A percentile compares a stretch with the other conserved stretches of the same genome.
These are phyloP conservation scores for Smittia sp. DNA, from an alignment of 2,888 invertebrate species.

Conservation along the genomic window DNA sequence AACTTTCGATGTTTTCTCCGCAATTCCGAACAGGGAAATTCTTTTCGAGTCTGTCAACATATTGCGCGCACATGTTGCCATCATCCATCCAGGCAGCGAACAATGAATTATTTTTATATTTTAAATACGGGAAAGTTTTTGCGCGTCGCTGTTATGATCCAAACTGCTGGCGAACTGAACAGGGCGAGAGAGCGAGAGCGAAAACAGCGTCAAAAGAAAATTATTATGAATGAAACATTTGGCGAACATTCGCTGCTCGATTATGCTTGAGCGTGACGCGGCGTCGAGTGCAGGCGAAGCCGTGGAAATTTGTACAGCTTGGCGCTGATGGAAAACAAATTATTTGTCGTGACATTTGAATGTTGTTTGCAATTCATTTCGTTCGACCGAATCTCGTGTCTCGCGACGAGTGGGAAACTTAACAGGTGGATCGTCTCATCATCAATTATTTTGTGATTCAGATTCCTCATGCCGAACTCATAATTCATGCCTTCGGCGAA, in stretches of 20 bases:
- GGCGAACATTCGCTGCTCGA: conserved; percentile 10
- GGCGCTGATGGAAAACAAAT: conserved; percentile 8
- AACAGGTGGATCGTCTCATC: conserved; percentile 21
- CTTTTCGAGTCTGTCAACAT: conserved; percentile 13
- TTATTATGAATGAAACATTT: conserved; percentile 14
- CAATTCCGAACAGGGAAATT: neutral
- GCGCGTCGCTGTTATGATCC: conserved; percentile 5
- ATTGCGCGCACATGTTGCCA: conserved; percentile 32
- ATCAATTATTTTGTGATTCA: conserved; percentile 22
- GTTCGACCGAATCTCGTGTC: neutral
- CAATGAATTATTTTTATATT: conserved; percentile 37
- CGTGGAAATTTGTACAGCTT: conserved; percentile 8
- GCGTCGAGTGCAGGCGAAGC: neutral
- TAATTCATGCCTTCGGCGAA: conserved; percentile 3
- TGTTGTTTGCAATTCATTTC: conserved; percentile 24
- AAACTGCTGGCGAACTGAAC: conserved; percentile 9
- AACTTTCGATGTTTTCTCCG: neutral
- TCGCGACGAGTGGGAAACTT: neutral
- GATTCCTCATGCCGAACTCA: neutral
- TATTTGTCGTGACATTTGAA: conserved; percentile 21
- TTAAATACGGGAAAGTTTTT: conserved; percentile 34
- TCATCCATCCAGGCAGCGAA: conserved; percentile 18
- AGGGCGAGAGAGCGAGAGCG: neutral
- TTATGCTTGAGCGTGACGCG: neutral
- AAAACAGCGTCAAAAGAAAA: neutral